Conservation (phyloP, 2,113 vertebrate species). For the Tragelaphus strepsiceros region DNA sequence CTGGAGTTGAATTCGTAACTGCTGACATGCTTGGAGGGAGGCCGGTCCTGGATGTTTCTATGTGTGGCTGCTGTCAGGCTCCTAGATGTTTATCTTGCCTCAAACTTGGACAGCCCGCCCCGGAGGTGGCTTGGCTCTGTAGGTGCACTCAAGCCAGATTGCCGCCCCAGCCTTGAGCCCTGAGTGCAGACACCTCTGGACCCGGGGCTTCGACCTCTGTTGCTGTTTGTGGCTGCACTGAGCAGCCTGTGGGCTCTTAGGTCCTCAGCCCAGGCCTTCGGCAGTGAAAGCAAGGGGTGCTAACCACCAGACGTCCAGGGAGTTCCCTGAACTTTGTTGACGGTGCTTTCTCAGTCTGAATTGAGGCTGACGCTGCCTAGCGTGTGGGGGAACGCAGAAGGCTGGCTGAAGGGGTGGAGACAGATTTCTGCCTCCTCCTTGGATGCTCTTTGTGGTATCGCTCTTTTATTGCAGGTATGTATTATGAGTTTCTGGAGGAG, state of each 20-base stretch:
- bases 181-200: neutral
- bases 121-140: neutral
- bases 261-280: neutral
- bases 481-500: neutral
- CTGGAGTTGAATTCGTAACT: neutral
- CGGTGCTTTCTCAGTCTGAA: neutral
- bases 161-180: neutral
- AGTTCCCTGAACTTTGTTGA: neutral
- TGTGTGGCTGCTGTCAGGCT: neutral
- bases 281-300: neutral
- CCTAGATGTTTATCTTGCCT: neutral
- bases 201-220: neutral
- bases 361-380: neutral
- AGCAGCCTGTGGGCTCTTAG: neutral
- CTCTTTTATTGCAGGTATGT: neutral
- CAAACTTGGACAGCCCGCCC: neutral
- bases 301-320: neutral
- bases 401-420: neutral
- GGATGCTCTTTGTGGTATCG: neutral
- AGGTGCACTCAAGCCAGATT: neutral
- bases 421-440: neutral
- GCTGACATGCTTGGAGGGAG: neutral
- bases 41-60: accelerated
- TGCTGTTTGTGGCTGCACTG: neutral
- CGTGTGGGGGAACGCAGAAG: neutral